Conservation (phyloP, 2,113 vertebrate genomes). For the Mohoua ochrocephala region DNA sequence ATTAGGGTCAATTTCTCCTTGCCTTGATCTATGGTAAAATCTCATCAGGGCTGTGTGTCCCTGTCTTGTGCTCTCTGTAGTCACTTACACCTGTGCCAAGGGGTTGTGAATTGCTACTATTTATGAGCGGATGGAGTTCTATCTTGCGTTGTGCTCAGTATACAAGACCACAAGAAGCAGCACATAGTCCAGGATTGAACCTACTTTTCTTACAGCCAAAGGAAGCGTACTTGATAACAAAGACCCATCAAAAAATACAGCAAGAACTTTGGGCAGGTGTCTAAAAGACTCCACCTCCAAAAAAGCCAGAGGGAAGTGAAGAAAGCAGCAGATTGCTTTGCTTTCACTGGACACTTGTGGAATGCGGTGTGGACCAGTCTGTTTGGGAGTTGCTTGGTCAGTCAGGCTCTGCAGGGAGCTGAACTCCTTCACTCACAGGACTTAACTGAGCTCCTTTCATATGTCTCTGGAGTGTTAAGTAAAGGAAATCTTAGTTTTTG, state of each 20-base stretch:
- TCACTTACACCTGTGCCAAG: slow-evolving; percentile 24
- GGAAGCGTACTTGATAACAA: not conserved
- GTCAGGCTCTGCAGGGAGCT: not conserved
- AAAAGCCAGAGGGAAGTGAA: not conserved
- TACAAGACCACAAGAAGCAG: not conserved
- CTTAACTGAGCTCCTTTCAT: not conserved
- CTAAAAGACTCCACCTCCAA: not conserved
- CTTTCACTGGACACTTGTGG: not conserved
- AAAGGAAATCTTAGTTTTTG: not conserved
- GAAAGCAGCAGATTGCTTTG: not conserved
- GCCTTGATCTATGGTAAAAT: slow-evolving; percentile 22
- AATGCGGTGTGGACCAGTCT: not conserved
- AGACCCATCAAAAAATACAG: not conserved
- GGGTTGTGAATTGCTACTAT: not conserved
- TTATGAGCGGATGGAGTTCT: not conserved
- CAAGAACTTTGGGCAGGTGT: not conserved
- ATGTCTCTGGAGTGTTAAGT: not conserved
- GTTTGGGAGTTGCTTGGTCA: not conserved
- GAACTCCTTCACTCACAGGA: not conserved
- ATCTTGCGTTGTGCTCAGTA: not conserved
- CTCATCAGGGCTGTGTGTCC: not conserved
- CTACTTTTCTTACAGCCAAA: accelerated
- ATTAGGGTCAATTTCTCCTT: slow-evolving; percentile 50
- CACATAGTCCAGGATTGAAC: not conserved
- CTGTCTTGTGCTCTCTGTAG: not conserved